phyloP scores from a whole-genome alignment of 2,113 vertebrate genomes.

The Lathamus discolor region DNA sequence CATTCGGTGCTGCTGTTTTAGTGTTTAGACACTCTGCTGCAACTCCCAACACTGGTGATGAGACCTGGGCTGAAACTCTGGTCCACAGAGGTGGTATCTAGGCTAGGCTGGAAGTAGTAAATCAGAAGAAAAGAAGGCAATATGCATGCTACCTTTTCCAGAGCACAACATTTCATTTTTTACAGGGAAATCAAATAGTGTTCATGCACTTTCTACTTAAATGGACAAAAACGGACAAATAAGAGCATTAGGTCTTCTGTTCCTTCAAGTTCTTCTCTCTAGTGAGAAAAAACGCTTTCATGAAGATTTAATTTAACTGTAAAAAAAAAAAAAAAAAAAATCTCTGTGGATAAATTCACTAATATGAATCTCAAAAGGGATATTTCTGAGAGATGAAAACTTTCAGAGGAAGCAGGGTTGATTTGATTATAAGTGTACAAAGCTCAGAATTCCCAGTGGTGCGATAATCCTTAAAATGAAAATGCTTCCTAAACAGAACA shows the following conservation, averaged over 20 bases:
- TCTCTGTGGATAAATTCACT: slow-evolving; percentile 22
- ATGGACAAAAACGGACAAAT: not conserved
- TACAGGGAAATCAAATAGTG: not conserved
- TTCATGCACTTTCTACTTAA: not conserved
- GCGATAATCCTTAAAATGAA: slow-evolving; percentile 44
- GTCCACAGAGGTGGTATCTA: not conserved
- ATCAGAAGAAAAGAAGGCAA: not conserved
- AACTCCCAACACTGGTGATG: not conserved
- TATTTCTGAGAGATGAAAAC: slow-evolving; percentile 24
- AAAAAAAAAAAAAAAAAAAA: not conserved
- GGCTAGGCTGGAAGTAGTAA: not conserved
- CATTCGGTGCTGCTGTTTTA: not conserved
- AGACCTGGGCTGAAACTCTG: not conserved
- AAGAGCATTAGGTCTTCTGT: not conserved
- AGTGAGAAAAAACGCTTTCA: not conserved
- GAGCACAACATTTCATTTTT: not conserved
- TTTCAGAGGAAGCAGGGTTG: not conserved
- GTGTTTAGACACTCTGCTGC: not conserved
- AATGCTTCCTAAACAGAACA: slow-evolving; percentile 19
- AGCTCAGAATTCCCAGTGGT: slow-evolving; percentile 31
- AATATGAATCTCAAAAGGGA: slow-evolving; percentile 5
- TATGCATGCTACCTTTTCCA: not conserved
- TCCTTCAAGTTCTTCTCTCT: not conserved
- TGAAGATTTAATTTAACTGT: slow-evolving; percentile 44
- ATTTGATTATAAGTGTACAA: slow-evolving; percentile 31